phyloP scores from a whole-genome alignment of 2,797 vertebrate species.

The Tachyglossus aculeatus region DNA sequence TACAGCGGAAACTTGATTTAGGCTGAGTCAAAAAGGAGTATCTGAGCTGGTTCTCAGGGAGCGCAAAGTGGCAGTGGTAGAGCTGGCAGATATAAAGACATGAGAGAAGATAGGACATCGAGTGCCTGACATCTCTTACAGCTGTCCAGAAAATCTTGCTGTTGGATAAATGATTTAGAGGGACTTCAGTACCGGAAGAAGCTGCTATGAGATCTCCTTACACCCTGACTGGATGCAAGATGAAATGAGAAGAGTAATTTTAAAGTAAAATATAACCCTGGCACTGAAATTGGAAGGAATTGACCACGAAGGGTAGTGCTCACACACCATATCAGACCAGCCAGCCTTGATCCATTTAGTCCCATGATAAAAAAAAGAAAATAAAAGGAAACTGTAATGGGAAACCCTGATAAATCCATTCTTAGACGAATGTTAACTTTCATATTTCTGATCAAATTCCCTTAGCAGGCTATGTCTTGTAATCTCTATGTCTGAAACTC shows the following conservation, averaged over 20 bases:
- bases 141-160: background rate
- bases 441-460: too few relatives aligned
- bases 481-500: too few relatives aligned
- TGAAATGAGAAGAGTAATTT: background rate
- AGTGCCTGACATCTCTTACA: background rate
- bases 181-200: background rate
- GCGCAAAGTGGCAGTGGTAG: background rate
- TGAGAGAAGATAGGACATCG: background rate
- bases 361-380: background rate
- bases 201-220: background rate
- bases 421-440: too few relatives aligned
- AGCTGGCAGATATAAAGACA: background rate
- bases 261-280: background rate
- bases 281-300: background rate
- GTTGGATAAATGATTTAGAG: background rate
- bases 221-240: background rate
- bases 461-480: too few relatives aligned
- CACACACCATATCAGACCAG: background rate
- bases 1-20: background rate
- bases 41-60: background rate
- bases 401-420: too few relatives aligned
- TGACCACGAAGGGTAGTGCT: background rate
- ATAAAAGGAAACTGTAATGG: background rate
- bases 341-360: background rate
- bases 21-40: background rate